Conservation (phyloP, 2,888 invertebrate genomes). For the Limnephilus auricula region DNA sequence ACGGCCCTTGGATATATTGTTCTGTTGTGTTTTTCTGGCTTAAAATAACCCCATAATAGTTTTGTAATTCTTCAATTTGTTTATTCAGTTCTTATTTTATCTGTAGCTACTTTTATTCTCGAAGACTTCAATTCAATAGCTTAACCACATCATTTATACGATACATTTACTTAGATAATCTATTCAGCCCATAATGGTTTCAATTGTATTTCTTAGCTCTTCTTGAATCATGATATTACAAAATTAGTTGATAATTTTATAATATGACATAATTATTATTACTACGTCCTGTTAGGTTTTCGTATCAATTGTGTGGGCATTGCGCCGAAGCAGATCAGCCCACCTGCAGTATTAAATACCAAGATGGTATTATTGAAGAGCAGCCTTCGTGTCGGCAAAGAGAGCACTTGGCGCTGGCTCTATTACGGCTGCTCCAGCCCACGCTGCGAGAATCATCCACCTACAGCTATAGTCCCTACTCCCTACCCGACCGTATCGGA, state of each 20-base stretch:
- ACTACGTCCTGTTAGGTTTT: background rate
- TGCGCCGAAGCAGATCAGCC: background rate
- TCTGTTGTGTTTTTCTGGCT: too few species aligned
- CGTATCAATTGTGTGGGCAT: background rate
- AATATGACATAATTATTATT: background rate
- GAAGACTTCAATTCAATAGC: background rate
- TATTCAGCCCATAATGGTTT: background rate
- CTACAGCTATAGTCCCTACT: background rate
- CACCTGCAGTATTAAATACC: conserved; percentile 28
- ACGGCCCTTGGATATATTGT: too few species aligned
- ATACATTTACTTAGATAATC: background rate
- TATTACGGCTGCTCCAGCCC: background rate
- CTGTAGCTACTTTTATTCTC: background rate
- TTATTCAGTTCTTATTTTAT: background rate
- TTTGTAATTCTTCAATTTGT: background rate
- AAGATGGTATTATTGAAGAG: conserved; percentile 44
- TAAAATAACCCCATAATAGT: too few species aligned
- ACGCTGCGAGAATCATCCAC: conserved; percentile 33
- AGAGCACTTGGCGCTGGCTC: background rate
- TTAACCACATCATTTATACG: background rate
- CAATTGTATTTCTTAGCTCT: background rate
- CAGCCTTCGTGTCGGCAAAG: conserved; percentile 18
- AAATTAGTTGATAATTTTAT: background rate
- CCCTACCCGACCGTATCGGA: background rate
- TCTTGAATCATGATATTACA: background rate